Evolutionary conservation across 2,113 vertebrate genomes (phyloP), one percentile per base, ranked within the genome.

Genomic region (Paradoxurus hermaphroditus): DNA sequence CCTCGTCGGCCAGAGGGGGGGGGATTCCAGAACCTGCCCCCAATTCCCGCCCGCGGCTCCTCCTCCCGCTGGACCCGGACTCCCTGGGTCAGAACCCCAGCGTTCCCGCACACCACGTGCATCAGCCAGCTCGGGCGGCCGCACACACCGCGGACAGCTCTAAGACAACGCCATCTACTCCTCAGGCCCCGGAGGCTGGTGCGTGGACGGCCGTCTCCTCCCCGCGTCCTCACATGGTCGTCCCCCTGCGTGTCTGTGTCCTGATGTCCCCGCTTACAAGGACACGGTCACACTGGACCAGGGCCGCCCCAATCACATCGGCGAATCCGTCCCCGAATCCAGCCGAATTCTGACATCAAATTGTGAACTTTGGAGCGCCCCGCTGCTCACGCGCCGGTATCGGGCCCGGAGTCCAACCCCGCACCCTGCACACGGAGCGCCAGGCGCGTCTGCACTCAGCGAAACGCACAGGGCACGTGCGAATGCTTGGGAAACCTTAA

Each of bases 101-200:
- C 5, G 4, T 7, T 67, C 53, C 39, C 68, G 31, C 14, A 7
- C 6, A 51, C 10, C 27, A 4, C 34, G 53, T 12, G 49, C 65
- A 39, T 53, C 14, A n/a, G 84, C 14, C 63, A 36, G 73, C 63
- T 41, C 12, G 5, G 23, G 23, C 0, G 10, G 21, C 70, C 36
- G 27, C 23, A 3, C 36, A 0, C 25, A 8, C 7, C 0, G 1
- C 72, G 0, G 3, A 73, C 5, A 11, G 31, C 23, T 11, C 15
- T 94, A 9, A 34, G 9, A 79, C 53, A 12, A 31, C 1, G 4
- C 3, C 36, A 51, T 3, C 25, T 7, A 31, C 25, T 36, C 36
- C 27, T 34, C 4, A 7, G 1, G 29, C 15, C 31, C 39, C 59
- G 9, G 36, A 62, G 46, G 27, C 23, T 34, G 23, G 34, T 25